Percentiles rank a stretch among this genome's conserved stretches.
phyloP scores from a whole-genome alignment of 2,113 vertebrate genomes.

The Rhinichthys klamathensis region DNA sequence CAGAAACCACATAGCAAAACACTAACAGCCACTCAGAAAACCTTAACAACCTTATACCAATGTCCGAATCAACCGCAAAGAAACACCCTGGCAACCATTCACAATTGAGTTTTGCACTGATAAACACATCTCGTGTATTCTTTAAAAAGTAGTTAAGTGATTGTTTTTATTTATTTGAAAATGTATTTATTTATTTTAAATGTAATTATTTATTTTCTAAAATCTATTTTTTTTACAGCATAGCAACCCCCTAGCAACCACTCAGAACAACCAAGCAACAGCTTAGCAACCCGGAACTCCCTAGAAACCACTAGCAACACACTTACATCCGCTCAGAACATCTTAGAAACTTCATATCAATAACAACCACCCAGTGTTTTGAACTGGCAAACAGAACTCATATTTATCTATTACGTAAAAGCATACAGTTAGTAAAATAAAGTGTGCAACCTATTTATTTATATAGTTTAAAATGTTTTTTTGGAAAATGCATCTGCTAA shows the following conservation, averaged over 20 bases:
- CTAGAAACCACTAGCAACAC: not conserved
- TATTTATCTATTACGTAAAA: not conserved
- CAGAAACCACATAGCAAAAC: not conserved
- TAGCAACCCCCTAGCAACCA: not conserved
- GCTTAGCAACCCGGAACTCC: not conserved
- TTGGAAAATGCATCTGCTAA: not conserved
- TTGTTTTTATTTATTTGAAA: too few relatives aligned
- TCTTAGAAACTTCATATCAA: too few relatives aligned
- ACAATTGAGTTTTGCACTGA: not conserved
- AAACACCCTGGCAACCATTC: not conserved
- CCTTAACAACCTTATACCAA: not conserved
- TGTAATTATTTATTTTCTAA: too few relatives aligned
- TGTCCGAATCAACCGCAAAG: not conserved
- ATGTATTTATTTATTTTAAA: too few relatives aligned
- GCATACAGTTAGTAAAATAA: not conserved
- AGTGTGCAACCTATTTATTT: not conserved
- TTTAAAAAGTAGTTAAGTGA: too few relatives aligned
- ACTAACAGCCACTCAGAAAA: not conserved
- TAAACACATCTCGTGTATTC: too few relatives aligned
- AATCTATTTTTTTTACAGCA: too few relatives aligned
- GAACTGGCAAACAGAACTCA: not conserved
- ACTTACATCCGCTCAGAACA: not conserved
- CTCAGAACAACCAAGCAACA: not conserved
- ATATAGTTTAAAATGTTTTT: not conserved
- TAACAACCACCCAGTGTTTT: not conserved